Evolutionary conservation across 1,140 invertebrate species (phyloP).

Genomic region (Dinoponera quadriceps): DNA sequence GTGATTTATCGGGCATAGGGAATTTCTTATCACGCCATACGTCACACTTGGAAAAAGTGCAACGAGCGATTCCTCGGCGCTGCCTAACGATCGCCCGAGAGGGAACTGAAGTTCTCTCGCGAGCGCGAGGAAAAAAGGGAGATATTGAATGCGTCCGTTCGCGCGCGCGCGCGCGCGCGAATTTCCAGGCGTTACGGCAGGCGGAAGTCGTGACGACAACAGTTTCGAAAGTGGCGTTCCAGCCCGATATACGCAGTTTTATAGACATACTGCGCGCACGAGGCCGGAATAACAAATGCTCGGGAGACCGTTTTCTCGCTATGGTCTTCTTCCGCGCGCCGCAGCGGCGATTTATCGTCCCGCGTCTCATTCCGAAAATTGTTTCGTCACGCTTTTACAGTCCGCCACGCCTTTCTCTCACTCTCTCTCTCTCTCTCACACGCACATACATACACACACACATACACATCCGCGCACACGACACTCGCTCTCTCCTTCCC

Average conservation of each 20-base stretch:
- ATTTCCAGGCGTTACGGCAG: constrained; percentile 51
- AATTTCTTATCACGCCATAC: constrained; percentile 35
- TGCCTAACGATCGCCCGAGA: constrained; percentile 22
- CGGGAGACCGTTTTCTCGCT: constrained; percentile 70
- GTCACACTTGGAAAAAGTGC: constrained; percentile 22
- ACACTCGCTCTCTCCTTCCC: not conserved
- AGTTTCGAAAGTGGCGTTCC: constrained; percentile 70
- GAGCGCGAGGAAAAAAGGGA: constrained; percentile 1
- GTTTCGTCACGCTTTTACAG: constrained; percentile 76
- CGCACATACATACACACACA: no score
- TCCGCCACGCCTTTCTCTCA: constrained; percentile 30
- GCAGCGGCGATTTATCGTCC: constrained; percentile 71
- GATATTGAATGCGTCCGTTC: constrained; percentile 41
- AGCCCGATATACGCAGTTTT: constrained; percentile 67
- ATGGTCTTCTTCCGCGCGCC: constrained; percentile 52
- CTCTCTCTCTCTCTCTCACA: not conserved
- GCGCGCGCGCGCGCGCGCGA: constrained; percentile 47
- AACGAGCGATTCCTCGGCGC: constrained; percentile 26
- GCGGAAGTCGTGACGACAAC: constrained; percentile 62
- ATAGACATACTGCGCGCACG: constrained; percentile 70
- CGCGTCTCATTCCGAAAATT: constrained; percentile 73
- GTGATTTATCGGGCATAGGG: constrained; percentile 26
- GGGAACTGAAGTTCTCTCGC: constrained; percentile 12
- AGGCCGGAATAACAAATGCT: constrained; percentile 74
- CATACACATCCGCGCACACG: no score